Base-by-base conservation (phyloP, 1,140 invertebrate genomes). In the Cotesia chilonis region DNA sequence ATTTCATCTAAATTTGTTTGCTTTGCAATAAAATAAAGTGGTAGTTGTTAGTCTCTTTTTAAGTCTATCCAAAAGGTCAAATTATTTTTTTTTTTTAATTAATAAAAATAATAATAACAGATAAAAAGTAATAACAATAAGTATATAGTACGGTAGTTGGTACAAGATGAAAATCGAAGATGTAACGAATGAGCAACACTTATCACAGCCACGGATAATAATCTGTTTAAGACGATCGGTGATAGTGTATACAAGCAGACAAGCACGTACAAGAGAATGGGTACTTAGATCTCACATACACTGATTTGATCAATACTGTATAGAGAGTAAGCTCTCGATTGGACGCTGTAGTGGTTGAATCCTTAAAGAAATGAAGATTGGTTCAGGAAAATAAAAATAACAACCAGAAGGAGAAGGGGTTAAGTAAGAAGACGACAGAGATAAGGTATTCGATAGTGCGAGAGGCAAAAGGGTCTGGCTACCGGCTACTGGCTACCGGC, bases 181-280 rank as follows among this genome's bases (percentile, higher is more conserved):
- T 68, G 54, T 68, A 68, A 68, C 36, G 67, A 59, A 68, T 68
- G 67, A 55, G 67, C 67, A 68, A 68, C 67, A 68, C 67, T 68
- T 68, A 68, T 68, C 67, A 68, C 51, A 68, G 52, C 52, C 54
- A 68, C 67, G 54, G 67, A 68, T 68, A 68, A 59, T 54, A 68
- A 68, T 68, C 67, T 68, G 51, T 68, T 68, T 36, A 36, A 68
- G 67, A 54, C 67, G 67, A 68, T 68, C 67, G 41, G 41, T 47
- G 52, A 12, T 68, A 35, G 20, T 68, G 67, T 68, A 68, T 68
- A 68, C 12, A 68, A 36, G 54, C 57, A 57, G 37, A 55, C 37
- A 57, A 36, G 17, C 4, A 36, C 12, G 7, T 36, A 61, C 17
- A 36, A 28, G 35, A 61, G 10, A 36, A 61, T 20, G 28, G 20